Percentiles rank a stretch among this genome's conserved stretches.
These are phyloP conservation scores for Baronia brevicornis DNA, from an alignment of 2,888 invertebrate species.

Conservation along the genomic window DNA sequence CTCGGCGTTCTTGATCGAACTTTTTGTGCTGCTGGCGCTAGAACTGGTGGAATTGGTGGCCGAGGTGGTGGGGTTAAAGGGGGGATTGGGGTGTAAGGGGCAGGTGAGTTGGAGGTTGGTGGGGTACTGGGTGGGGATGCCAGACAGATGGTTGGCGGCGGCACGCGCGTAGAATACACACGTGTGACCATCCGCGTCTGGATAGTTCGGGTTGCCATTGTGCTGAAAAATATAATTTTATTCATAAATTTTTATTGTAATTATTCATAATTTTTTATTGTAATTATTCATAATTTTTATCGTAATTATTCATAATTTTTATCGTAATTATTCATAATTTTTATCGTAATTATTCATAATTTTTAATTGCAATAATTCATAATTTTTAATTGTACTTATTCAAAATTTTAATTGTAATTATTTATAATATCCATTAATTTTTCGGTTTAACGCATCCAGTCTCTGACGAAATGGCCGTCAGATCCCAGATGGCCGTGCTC, in stretches of 20 bases:
- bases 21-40: slow-evolving; percentile 42
- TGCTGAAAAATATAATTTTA: slow-evolving; percentile 78
- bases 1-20: slow-evolving; percentile 47
- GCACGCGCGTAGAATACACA: slow-evolving; percentile 72
- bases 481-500: no score
- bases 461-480: no score
- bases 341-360: slow-evolving; percentile 5
- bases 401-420: no score
- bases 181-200: slow-evolving; percentile 79
- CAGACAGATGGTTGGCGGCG: slow-evolving; percentile 66
- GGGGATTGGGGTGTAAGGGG: slow-evolving; percentile 53
- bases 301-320: no score
- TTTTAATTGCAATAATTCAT: no score
- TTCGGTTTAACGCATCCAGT: no score
- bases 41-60: slow-evolving; percentile 26
- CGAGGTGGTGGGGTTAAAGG: slow-evolving; percentile 29
- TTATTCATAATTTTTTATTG: slow-evolving; percentile 2
- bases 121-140: slow-evolving; percentile 59
- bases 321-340: no score
- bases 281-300: no score
- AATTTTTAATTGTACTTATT: no score
- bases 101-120: slow-evolving; percentile 52
- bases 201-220: slow-evolving; percentile 93
- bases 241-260: slow-evolving; percentile 1
- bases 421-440: no score